Conservation (phyloP, 2,113 vertebrate genomes). For the Phalacrocorax pelagicus region DNA sequence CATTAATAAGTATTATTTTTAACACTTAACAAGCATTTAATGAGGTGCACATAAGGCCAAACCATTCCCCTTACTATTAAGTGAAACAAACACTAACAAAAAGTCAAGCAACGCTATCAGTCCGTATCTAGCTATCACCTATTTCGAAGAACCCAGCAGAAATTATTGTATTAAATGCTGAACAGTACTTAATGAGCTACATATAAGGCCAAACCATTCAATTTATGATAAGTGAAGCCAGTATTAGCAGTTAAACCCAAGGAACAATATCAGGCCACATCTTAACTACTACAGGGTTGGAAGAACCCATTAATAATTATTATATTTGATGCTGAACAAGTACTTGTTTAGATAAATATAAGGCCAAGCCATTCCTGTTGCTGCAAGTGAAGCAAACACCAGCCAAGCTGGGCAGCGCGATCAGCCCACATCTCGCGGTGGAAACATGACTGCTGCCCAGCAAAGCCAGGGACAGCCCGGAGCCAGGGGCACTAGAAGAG, state of each 20-base stretch:
- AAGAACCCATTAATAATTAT: background rate
- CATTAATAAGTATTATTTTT: background rate
- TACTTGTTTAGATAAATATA: background rate
- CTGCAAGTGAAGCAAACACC: background rate
- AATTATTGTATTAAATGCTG: background rate
- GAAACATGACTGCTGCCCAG: background rate
- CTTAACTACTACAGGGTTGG: background rate
- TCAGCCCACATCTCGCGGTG: accelerated
- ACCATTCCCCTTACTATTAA: accelerated
- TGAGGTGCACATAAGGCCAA: background rate
- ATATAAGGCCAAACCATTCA: background rate
- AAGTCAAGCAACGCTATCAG: background rate
- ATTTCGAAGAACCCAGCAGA: background rate
- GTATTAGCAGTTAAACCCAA: background rate
- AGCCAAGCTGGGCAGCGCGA: accelerated
- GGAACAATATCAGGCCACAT: background rate
- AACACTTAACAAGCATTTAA: background rate
- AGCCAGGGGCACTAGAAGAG: background rate
- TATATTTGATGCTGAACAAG: no score
- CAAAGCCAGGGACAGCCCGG: no score
- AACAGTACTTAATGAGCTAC: background rate
- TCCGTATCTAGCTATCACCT: background rate
- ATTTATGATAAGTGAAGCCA: background rate
- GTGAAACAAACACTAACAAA: background rate
- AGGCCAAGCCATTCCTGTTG: background rate